Base-by-base conservation (phyloP, 1,140 invertebrate genomes). In the Bombus superbus region DNA sequence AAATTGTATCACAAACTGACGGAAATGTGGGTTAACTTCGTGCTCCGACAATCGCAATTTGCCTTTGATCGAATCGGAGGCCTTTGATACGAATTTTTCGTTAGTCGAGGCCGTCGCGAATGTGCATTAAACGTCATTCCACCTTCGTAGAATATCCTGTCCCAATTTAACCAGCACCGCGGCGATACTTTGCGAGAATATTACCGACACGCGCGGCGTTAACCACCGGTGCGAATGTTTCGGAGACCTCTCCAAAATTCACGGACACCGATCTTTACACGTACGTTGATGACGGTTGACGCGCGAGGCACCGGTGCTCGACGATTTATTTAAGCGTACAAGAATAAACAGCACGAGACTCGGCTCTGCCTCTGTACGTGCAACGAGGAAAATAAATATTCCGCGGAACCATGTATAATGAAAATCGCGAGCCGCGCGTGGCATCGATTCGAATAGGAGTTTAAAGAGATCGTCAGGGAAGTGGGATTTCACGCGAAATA, bases 1-100 rank as follows among this genome's bases (percentile, higher is more conserved):
- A 83, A 83, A 83, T 83, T 83, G 72, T 83, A 83, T 83, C 73
- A n/a, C 72, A 76, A 76, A 83, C 73, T 68, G 81, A 83, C 62
- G 73, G 73, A 77, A 83, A 83, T 77, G 62, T 69, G 81, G 81
- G 81, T 83, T 68, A 83, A 66, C 81, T 76, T 83, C 62, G 76
- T 83, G 81, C 81, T 69, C 73, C 4, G 81, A 76, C 73, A 83
- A 83, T 83, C 72, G 13, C 72, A 75, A 83, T 83, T 83, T 62
- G 81, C 59, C 59, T 53, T 53, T 53, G 47, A 53, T 53, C 18
- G 47, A 53, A 53, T 53, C 47, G 18, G 38, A 62, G 40, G 40
- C 57, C 42, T 83, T 83, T 76, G 81, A 76, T 57, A 68, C 42
- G 81, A 74, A 66, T 66, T 75, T 74, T 75, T 82, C n/a, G 32